Base-by-base conservation (phyloP, 2,797 vertebrate species). In the Platalea minor region DNA sequence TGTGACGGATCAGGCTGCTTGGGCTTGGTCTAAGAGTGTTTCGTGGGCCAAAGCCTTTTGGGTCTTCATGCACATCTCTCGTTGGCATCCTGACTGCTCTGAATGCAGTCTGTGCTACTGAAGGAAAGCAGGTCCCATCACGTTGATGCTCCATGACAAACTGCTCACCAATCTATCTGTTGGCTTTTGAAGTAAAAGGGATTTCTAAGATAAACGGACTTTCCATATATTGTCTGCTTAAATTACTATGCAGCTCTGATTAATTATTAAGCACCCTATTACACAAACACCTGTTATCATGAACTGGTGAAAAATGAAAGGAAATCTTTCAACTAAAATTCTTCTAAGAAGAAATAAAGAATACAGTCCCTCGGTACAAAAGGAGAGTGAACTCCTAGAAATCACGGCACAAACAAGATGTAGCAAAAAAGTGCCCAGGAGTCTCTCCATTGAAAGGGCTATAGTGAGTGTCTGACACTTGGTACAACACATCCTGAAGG, bases 31-130 rank as follows among this genome's bases (percentile, higher is more conserved):
- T 64, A 33, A n/a, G 51, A 54, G 16, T n/a, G 24, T 75, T 93
- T 84, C 5, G 6, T 29, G 31, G 8, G 7, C 28, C 43, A 39
- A 45, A 48, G 25, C 26, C 12, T 45, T 80, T 43, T 45, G 50
- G 10, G 59, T 77, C 56, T 69, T 72, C 53, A 24, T 46, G 35
- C 16, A 48, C 21, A 16, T 61, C 59, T 86, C 45, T 63, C 6
- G 1, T 7, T 39, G 61, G 13, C 26, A 61, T 83, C 48, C 35
- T 0, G 0, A 6, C 21, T 50, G 41, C 72, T 73, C 50, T 54
- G 59, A 50, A 33, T 63, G 85, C 50, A 57, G 21, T 10, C 37
- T 56, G 37, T 77, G 57, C 57, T 90, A 20, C 63, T 48, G 77
- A 26, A 76, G 56, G 63, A 76, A 88, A 35, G 25, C 3, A 7